Evolutionary conservation across 2,797 vertebrate species (phyloP), one percentile per base, ranked within the genome.

Genomic region (Amniataba percoides): DNA sequence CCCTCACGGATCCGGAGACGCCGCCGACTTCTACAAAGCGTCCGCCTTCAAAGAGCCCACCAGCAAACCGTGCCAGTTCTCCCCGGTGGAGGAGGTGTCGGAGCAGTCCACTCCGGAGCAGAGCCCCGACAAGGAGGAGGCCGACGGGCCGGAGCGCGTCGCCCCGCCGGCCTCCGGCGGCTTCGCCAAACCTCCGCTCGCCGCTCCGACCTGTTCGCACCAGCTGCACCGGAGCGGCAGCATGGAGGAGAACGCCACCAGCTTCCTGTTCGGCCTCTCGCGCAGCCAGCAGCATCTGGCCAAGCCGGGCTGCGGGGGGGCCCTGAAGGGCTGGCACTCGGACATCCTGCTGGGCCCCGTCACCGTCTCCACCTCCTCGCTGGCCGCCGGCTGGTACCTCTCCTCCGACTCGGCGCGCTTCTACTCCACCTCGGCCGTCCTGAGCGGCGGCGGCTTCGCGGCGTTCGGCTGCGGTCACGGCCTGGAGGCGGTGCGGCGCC

Each of bases 321-420:
- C 95, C 56, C 95, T 98, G 43, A 98, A 99, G 71, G 97, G 97
- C 85, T 98, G 98, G 98, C 97, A 98, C 90, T 99, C 97, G 0
- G 97, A 99, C 90, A 96, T 98, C 90, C 83, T 98, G 86, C 94
- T 97, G 53, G 96, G 96, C 0, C 90, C 96, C 0, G 90, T 97
- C 0, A 92, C 96, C 0, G 86, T 96, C 8, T 80, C 96, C 0
- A 92, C 96, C 15, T 92, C 94, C 69, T 93, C 92, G 0, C 89
- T 97, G 46, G 79, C 94, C 10, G 95, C 92, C 16, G 94, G 97
- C 81, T 98, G 97, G 97, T 98, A 97, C 88, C 96, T 98, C 13
- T 94, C 96, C 12, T 64, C 97, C 0, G 97, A 98, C 55, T 91
- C 97, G 16, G 91, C 97, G 0, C 96, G 90, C 58, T 97, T 98